These are phyloP conservation scores for Tenthredo distinguenda DNA, from an alignment of 2,888 invertebrate species.

Conservation along the genomic window DNA sequence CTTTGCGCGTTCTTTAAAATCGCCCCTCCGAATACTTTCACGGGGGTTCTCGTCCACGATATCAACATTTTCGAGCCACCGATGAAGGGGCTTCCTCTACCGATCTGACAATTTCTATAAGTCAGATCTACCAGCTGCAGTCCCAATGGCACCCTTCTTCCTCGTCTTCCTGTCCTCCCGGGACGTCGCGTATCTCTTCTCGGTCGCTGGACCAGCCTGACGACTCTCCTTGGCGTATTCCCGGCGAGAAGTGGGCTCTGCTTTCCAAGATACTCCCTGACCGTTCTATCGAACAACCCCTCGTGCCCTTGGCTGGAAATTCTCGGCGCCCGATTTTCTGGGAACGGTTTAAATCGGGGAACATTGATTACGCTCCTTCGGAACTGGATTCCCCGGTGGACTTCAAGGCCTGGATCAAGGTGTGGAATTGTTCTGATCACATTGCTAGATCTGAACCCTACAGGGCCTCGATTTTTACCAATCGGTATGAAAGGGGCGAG, in stretches of 20 bases:
- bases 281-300: conserved; percentile 32
- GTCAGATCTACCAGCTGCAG: conserved; percentile 78
- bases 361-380: background rate
- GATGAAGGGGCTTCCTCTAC: conserved; percentile 79
- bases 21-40: conserved; percentile 85
- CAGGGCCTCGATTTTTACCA: background rate
- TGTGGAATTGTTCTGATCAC: background rate
- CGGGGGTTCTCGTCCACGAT: conserved; percentile 85
- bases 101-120: conserved; percentile 77
- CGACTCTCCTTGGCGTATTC: background rate
- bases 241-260: background rate
- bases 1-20: conserved; percentile 81
- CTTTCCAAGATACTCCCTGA: conserved; percentile 24
- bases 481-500: background rate
- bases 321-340: background rate
- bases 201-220: background rate
- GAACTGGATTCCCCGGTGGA: background rate
- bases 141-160: conserved; percentile 74
- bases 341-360: background rate
- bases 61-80: conserved; percentile 79
- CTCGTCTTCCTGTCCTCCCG: background rate
- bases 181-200: conserved; percentile 25
- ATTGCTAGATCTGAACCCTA: background rate
- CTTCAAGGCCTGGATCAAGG: background rate
- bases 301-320: conserved; percentile 1